Evolutionary conservation across 2,888 invertebrate species (phyloP).

Genomic region (Cremastinae sp.): DNA sequence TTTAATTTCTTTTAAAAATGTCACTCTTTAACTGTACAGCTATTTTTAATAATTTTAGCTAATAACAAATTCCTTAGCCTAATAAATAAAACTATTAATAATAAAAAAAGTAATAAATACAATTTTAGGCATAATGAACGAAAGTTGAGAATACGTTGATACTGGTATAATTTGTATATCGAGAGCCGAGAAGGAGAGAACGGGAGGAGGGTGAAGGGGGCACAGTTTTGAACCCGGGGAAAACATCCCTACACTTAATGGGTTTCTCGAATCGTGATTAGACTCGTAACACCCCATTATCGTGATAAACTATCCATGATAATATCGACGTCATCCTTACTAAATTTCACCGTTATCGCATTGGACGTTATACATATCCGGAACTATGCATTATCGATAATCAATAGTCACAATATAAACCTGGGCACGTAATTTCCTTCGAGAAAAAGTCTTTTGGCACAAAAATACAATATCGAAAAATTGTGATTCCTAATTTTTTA

Average conservation of each 20-base stretch:
- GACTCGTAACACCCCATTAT: constrained; percentile 57
- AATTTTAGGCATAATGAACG: too few relatives aligned
- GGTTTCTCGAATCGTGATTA: constrained; percentile 57
- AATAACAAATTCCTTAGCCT: too few relatives aligned
- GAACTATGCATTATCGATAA: constrained; percentile 35
- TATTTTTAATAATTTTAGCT: too few relatives aligned
- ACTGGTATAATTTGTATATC: constrained; percentile 6
- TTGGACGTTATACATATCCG: constrained; percentile 29
- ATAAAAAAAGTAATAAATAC: too few relatives aligned
- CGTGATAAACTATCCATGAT: constrained; percentile 54
- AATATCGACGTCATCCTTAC: constrained; percentile 51
- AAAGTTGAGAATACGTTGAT: too few relatives aligned
- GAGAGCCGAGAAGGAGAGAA: constrained; percentile 12
- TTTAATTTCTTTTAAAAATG: too few relatives aligned
- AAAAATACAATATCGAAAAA: too few relatives aligned
- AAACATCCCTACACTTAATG: constrained; percentile 49
- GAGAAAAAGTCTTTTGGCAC: too few relatives aligned
- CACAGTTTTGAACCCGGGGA: too few relatives aligned
- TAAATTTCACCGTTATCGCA: constrained; percentile 55
- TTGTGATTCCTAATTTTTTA: too few relatives aligned
- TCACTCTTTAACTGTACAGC: too few relatives aligned
- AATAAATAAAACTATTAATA: too few relatives aligned
- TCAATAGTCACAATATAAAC: constrained; percentile 36
- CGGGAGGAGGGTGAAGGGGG: constrained; percentile 9
- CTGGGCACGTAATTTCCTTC: neutral